Evolutionary conservation across 35 echinoderm and acorn worm species (phyloP).

Genomic region (Lytechinus pictus): DNA sequence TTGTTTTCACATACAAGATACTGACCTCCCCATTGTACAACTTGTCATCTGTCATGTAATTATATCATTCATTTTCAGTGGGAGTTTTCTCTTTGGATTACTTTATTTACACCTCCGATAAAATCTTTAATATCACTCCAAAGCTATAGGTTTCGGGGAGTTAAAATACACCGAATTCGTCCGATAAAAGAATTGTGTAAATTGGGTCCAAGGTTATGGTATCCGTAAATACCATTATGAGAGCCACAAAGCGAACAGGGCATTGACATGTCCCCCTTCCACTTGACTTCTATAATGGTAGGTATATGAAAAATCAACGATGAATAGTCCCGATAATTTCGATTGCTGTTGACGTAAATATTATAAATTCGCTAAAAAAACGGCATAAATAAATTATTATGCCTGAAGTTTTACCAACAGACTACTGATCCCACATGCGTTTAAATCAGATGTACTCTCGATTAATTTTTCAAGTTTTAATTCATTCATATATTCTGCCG

Average conservation of each 20-base stretch:
- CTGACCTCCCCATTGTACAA: background rate
- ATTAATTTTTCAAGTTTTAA: too few relatives aligned
- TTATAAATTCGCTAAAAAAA: background rate
- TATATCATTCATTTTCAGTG: background rate
- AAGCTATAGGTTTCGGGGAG: background rate
- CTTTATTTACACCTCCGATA: background rate
- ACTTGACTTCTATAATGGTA: background rate
- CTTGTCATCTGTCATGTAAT: background rate
- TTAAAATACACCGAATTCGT: background rate
- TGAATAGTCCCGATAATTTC: background rate
- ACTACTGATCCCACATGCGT: too few relatives aligned
- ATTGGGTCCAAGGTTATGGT: background rate
- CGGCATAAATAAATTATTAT: too few relatives aligned
- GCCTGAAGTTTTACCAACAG: too few relatives aligned
- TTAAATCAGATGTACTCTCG: too few relatives aligned
- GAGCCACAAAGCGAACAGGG: background rate
- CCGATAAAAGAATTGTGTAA: background rate
- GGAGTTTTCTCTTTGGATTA: background rate
- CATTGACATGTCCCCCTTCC: background rate
- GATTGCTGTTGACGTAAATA: background rate
- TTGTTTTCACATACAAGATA: background rate
- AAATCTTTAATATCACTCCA: background rate
- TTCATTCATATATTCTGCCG: too few relatives aligned
- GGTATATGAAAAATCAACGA: background rate
- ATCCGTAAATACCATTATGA: background rate